Conservation (phyloP, 2,888 invertebrate genomes). For the Parnassius orleans region DNA sequence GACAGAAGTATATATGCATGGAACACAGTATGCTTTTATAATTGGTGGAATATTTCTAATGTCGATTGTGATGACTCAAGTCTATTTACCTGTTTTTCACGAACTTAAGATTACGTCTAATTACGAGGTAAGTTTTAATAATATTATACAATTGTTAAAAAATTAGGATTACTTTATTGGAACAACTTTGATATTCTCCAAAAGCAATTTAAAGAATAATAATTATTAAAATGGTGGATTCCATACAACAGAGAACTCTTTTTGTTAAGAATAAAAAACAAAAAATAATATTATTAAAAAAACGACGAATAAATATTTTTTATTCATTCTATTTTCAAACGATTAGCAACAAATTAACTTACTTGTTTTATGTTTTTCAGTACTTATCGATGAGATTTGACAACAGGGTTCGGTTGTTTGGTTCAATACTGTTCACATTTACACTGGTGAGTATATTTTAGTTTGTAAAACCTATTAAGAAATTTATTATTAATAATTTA, state of each 20-base stretch:
- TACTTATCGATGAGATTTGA: slow-evolving; percentile 87
- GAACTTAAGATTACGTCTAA: slow-evolving; percentile 88
- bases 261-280: too few species aligned
- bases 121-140: slow-evolving; percentile 83
- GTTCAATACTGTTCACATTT: slow-evolving; percentile 85
- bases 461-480: not conserved
- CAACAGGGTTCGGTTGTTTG: slow-evolving; percentile 84
- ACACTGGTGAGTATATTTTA: slow-evolving; percentile 80
- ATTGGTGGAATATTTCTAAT: slow-evolving; percentile 83
- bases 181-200: too few species aligned
- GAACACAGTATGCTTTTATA: slow-evolving; percentile 87
- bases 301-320: too few species aligned
- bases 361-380: slow-evolving; percentile 59
- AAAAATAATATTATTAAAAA: too few species aligned
- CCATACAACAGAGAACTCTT: too few species aligned
- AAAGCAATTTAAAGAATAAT: too few species aligned
- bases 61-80: slow-evolving; percentile 83
- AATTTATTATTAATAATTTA: not conserved
- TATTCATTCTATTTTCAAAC: too few species aligned
- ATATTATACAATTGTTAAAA: not conserved
- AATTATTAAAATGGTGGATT: too few species aligned
- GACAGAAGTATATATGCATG: slow-evolving; percentile 90
- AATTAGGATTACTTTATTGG: too few species aligned
- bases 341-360: not conserved
- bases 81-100: slow-evolving; percentile 88